Percentiles rank a stretch among this genome's conserved stretches.
phyloP scores from a whole-genome alignment of 2,113 vertebrate species.

The Oceanodroma tethys region DNA sequence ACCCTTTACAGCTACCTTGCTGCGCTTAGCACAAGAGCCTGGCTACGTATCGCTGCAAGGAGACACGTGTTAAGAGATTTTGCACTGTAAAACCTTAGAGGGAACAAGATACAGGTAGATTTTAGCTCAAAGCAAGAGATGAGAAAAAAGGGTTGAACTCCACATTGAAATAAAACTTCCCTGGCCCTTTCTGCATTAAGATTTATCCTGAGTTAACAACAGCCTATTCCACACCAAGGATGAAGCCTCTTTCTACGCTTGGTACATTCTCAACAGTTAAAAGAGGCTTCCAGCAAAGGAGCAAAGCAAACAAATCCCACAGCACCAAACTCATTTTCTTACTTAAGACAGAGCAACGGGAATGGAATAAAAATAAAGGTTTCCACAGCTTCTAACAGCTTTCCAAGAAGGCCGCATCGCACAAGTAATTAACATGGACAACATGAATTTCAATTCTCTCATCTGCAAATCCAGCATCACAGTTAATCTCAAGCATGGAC shows the following conservation, averaged over 20 bases:
- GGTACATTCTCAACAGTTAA: not conserved
- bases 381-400: not conserved
- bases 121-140: not conserved
- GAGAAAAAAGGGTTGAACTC: not conserved
- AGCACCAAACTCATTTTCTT: not conserved
- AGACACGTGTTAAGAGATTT: not conserved
- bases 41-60: not conserved
- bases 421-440: not conserved
- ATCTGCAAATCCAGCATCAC: constrained; percentile 36
- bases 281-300: not conserved
- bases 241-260: not conserved
- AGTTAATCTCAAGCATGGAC: not conserved
- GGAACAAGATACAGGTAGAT: not conserved
- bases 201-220: not conserved
- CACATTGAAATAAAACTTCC: not conserved
- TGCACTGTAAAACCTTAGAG: not conserved
- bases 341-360: not conserved
- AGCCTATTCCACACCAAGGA: not conserved
- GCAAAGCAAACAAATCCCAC: not conserved
- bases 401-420: not conserved
- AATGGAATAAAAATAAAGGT: not conserved
- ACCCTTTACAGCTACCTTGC: not conserved
- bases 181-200: not conserved
- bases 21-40: too few species aligned
- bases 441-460: constrained; percentile 19